Base-by-base conservation (phyloP, 1,140 invertebrate species). In the Solen grandis region DNA sequence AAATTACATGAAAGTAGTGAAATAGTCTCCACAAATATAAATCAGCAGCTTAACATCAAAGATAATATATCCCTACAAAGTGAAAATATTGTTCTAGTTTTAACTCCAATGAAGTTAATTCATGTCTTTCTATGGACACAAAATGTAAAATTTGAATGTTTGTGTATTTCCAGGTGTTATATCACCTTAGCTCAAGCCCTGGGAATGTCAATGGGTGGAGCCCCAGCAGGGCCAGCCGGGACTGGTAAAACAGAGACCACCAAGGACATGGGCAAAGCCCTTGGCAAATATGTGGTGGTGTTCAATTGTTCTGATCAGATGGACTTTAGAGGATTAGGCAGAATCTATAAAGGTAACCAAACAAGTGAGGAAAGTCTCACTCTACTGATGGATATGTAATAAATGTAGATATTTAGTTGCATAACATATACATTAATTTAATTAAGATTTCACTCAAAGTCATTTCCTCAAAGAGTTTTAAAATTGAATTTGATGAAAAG, bases 221-320 rank as follows among this genome's bases (percentile, higher is more conserved):
- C 97, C 1, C 97, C 97, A 0, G 98, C 97, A 86, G 98, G 98
- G 0, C 97, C 97, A 19, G 97, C 97, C 19, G 97, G 98, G 8
- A 99, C 97, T 1, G 97, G 97, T 0, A 99, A 99, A 93, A 99
- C 98, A 0, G 98, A 99, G 93, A 99, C 98, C 0, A 97, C 98
- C 0, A 99, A 99, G 93, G 98, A 99, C 87, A 99, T 99, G 98
- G 98, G 97, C 1, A 98, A 99, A 93, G 98, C 97, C 13, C 92
- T 99, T 2, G 98, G 97, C 13, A 99, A 99, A 93, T 99, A 99
- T 91, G 97, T 99, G 2, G 98, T 99, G 0, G 97, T 99, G 0
- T 99, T 99, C 92, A 99, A 99, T 93, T 99, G 98, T 88, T 99
- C 97, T 1, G 98, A 99, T 94, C 97, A 99, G 93, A 99, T 99